Base-by-base conservation (phyloP, 1,140 invertebrate species). In the Drosophila sturtevanti region DNA sequence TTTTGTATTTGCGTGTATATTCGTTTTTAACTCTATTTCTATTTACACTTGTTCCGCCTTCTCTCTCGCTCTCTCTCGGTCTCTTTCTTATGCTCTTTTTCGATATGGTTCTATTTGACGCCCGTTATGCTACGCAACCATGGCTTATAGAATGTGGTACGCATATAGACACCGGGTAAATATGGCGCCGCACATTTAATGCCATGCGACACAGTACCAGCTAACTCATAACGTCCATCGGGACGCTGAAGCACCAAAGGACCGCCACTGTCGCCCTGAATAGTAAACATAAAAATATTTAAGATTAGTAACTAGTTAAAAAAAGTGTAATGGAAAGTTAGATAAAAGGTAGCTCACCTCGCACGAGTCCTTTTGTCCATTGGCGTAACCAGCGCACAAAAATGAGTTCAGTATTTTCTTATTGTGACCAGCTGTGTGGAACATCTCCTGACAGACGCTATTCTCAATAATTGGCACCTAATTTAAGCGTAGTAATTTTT, bases 191-290 rank as follows among this genome's bases (percentile, higher is more conserved):
- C 98, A 90, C 98, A 99, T 86, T 97, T 97, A 71, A 98, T 98
- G 11, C 98, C 98, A 92, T 99, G 98, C 4, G 98, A 98, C 0
- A 99, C 97, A 0, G 98, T 98, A 10, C 98, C 98, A 1, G 96
- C 96, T 4, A 99, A 92, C 65, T 97, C 95, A 95, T 97, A 99
- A 64, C 95, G 94, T 12, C 97, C 97, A 80, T 98, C 96, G 0
- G 95, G 93, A 65, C 96, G 92, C 90, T 97, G 96, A 18, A 98
- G 93, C 31, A 98, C 96, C 63, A 99, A 90, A 0, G 98, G 98
- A 27, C 98, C 98, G 6, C 98, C 98, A 78, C 97, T 98, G 93
- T 99, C 98, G 68, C 98, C 97, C 97, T 98, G 92, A 10, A 11
- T 34, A 10, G 27, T 38, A 66, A 67, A 21, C 18, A 31, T 4